These are phyloP conservation scores for Polylopha cassiicola DNA, from an alignment of 2,888 invertebrate species.

Conservation along the genomic window DNA sequence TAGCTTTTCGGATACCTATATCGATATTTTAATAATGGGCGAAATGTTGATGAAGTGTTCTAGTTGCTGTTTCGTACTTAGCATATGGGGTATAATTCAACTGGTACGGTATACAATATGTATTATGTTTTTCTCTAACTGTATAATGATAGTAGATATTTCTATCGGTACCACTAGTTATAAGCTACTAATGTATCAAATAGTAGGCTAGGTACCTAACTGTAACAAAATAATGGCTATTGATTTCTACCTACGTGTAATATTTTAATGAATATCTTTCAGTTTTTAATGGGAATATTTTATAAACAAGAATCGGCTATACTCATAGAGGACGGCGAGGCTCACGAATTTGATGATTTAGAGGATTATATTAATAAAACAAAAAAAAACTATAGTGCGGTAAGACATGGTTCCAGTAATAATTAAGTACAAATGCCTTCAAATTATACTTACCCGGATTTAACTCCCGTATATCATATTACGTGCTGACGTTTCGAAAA, in stretches of 20 bases:
- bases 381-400: conserved; percentile 37
- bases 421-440: too few species aligned
- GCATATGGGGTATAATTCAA: conserved; percentile 54
- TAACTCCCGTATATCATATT: too few species aligned
- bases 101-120: conserved; percentile 37
- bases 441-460: too few species aligned
- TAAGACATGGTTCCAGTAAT: too few species aligned
- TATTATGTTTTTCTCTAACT: not conserved
- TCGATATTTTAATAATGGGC: not conserved
- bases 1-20: not conserved
- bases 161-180: too few species aligned
- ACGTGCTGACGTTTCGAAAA: too few species aligned
- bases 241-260: not conserved
- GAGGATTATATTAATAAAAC: conserved; percentile 44
- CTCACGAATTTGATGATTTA: conserved; percentile 35
- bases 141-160: too few species aligned
- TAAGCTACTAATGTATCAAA: too few species aligned
- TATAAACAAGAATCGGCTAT: conserved; percentile 40
- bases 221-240: not conserved
- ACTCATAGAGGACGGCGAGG: conserved; percentile 45
- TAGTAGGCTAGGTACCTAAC: too few species aligned
- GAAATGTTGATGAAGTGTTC: conserved; percentile 30
- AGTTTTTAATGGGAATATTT: conserved; percentile 53
- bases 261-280: conserved; percentile 21
- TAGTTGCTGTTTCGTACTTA: conserved; percentile 30